A percentile compares a stretch with the other conserved stretches of the same genome.
Conservation (phyloP, 2,113 vertebrate species). For the Chionodraco myersi region DNA sequence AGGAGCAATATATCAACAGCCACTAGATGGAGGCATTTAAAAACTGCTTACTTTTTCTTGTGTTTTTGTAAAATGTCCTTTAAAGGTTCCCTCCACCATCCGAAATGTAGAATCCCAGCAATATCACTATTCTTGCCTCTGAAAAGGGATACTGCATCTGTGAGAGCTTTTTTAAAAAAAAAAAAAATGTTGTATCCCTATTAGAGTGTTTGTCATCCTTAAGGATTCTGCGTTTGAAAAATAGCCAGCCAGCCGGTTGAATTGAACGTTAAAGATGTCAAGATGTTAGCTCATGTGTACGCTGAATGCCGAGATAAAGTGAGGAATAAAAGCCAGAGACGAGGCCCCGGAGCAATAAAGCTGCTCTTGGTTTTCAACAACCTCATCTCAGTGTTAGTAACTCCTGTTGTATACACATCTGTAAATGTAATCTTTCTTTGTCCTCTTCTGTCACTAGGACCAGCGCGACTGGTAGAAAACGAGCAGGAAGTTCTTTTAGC, state of each 20-base stretch:
- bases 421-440: slow-evolving; percentile 55
- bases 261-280: slow-evolving; percentile 62
- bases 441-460: slow-evolving; percentile 21
- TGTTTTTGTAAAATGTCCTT: slow-evolving; percentile 35
- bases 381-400: slow-evolving; percentile 74
- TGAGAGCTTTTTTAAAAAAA: not conserved
- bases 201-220: slow-evolving; percentile 59
- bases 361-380: slow-evolving; percentile 63
- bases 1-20: slow-evolving; percentile 63
- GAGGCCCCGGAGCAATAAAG: slow-evolving; percentile 53
- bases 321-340: slow-evolving; percentile 78
- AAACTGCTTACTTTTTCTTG: slow-evolving; percentile 43
- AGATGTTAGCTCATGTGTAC: slow-evolving; percentile 44
- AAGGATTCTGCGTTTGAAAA: slow-evolving; percentile 48
- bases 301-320: slow-evolving; percentile 42
- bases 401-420: slow-evolving; percentile 67
- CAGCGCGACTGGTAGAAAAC: slow-evolving; percentile 34
- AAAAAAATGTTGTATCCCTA: slow-evolving; percentile 6
- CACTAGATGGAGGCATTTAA: slow-evolving; percentile 69
- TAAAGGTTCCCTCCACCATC: not conserved
- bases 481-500: slow-evolving; percentile 37
- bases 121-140: slow-evolving; percentile 54
- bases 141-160: slow-evolving; percentile 82
- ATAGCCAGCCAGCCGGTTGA: slow-evolving; percentile 53
- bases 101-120: slow-evolving; percentile 33